A percentile compares a stretch with the other conserved stretches of the same genome.
phyloP scores from a whole-genome alignment of 2,113 vertebrate genomes.

The Campylomormyrus numenius region DNA sequence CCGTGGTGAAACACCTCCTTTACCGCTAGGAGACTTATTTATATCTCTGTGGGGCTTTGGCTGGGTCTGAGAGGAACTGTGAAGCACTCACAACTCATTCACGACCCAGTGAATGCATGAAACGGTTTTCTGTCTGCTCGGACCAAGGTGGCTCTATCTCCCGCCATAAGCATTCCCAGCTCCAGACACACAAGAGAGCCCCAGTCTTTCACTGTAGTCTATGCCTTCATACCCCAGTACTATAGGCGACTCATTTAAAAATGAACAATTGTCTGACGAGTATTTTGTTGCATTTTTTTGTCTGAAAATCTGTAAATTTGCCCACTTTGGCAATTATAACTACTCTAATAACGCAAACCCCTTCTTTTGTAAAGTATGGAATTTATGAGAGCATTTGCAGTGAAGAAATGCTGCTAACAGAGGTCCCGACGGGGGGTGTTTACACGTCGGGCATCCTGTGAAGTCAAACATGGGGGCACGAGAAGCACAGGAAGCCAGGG shows the following conservation, averaged over 20 bases:
- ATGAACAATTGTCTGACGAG: neutral
- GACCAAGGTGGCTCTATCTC: neutral
- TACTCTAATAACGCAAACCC: neutral
- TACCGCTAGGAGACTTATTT: neutral
- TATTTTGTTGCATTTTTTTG: neutral
- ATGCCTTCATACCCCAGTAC: neutral
- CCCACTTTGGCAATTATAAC: neutral
- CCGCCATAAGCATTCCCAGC: neutral
- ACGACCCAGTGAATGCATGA: conserved; percentile 11
- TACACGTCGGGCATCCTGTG: neutral
- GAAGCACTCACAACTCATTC: neutral
- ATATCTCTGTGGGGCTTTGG: neutral
- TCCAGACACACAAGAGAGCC: neutral
- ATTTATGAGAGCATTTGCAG: neutral
- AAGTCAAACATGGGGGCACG: neutral
- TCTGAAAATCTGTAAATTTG: neutral
- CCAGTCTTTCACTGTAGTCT: neutral
- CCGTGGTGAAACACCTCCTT: neutral
- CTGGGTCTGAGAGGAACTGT: neutral
- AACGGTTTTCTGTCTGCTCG: conserved; percentile 20
- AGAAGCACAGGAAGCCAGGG: neutral
- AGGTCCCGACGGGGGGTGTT: neutral
- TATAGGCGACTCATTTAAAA: neutral
- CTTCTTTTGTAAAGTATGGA: neutral
- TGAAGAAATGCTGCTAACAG: neutral